phyloP scores from a whole-genome alignment of 2,888 invertebrate species.

The Tupiocoris notatus region DNA sequence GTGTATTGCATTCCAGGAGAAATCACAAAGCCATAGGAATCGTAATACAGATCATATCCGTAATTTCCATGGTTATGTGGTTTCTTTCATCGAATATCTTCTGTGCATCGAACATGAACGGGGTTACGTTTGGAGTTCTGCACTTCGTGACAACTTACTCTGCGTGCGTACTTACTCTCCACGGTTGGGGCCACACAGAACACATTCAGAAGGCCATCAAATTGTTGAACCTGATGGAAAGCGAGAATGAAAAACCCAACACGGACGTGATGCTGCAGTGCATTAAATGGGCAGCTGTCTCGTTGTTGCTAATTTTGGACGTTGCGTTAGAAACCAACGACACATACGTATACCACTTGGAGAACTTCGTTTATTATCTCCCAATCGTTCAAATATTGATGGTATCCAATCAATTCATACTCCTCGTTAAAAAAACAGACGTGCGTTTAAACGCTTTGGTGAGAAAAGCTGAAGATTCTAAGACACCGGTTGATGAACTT shows the following conservation, averaged over 20 bases:
- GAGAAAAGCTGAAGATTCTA: not conserved
- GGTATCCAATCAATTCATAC: constrained; percentile 14
- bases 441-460: not conserved
- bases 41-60: not conserved
- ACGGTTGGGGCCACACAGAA: not conserved
- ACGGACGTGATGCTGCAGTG: not conserved
- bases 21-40: not conserved
- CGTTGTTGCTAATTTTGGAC: not conserved
- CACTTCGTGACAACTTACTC: constrained; percentile 9
- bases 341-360: not conserved
- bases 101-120: not conserved
- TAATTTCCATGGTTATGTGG: not conserved
- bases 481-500: not conserved
- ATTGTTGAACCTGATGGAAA: not conserved
- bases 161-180: not conserved
- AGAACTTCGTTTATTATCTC: not conserved
- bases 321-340: not conserved
- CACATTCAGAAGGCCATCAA: not conserved
- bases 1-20: not conserved
- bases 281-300: not conserved
- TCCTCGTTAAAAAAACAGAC: not conserved
- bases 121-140: not conserved
- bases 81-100: not conserved
- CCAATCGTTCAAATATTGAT: constrained; percentile 13
- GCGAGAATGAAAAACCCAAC: not conserved